These are phyloP conservation scores for Conger conger DNA, from an alignment of 2,113 vertebrate species.

Conservation along the genomic window DNA sequence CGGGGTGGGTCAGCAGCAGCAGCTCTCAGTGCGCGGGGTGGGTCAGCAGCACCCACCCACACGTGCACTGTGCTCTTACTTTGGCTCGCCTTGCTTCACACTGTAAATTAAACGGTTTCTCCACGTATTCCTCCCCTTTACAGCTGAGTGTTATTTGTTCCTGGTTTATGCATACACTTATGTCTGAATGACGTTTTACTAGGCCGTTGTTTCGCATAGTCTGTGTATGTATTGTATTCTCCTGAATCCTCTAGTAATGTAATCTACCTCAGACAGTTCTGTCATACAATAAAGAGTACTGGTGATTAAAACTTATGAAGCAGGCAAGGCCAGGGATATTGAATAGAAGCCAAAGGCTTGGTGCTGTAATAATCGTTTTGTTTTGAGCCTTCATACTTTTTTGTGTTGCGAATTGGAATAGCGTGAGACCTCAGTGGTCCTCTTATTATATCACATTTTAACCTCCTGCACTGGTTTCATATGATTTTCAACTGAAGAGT, in stretches of 20 bases:
- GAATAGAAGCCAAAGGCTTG: background rate
- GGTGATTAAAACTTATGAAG: background rate
- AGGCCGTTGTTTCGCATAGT: background rate
- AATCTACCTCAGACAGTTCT: background rate
- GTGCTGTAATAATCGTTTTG: background rate
- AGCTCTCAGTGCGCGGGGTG: background rate
- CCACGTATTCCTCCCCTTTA: background rate
- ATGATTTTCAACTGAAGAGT: background rate
- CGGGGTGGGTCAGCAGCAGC: background rate
- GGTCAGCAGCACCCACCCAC: background rate
- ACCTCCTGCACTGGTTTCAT: background rate
- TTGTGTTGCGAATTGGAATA: background rate
- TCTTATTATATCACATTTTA: background rate
- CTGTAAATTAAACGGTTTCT: background rate
- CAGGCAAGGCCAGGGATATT: background rate
- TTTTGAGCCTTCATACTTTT: background rate
- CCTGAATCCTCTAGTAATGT: background rate
- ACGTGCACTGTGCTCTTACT: background rate
- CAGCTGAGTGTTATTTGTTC: background rate
- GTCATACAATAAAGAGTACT: background rate
- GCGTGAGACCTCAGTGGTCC: background rate
- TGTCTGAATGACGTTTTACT: background rate
- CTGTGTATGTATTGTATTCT: background rate
- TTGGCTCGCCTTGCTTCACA: background rate
- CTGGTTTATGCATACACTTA: background rate